Base-by-base conservation (phyloP, 2,888 invertebrate species). In the Ormyrus thymus region DNA sequence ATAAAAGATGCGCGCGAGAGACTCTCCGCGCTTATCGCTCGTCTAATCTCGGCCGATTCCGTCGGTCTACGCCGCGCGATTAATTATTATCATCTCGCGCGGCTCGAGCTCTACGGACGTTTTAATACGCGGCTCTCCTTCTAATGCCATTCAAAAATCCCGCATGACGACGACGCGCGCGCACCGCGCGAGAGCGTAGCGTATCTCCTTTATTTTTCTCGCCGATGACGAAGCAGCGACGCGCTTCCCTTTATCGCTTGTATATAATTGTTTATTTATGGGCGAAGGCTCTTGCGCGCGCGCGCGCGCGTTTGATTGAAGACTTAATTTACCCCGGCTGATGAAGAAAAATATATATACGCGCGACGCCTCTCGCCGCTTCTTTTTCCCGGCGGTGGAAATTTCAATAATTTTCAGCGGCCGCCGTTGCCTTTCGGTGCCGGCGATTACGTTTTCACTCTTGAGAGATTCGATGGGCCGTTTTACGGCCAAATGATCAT, bases 61-160 rank as follows among this genome's bases (percentile, higher is more conserved):
- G 11, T 29, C 11, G 64, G 56, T 43, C 29, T 46, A 50, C 10
- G 50, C 46, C 13, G 13, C 50, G 13, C 76, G 69, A 76, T 76
- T 71, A 76, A 76, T 76, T 76, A 76, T 71, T 71, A 76, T 62
- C 51, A 76, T 76, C 70, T 71, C 62, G 43, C 69, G 15, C 11
- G 15, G 71, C 45, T 59, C 13, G 61, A 48, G 64, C 64, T 50
- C 29, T 29, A 53, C 59, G 55, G 61, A 65, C 77, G 55, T 73
- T 78, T 61, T 72, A 72, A 78, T 78, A 55, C 61, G 10, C 48
- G 61, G 29, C 11, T 62, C 43, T 45, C 7, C 61, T 62, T 73
- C 78, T 73, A 73, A 78, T 68, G 70, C 64, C 64, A 74, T 79
- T 79, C 61, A 65, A 74, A 79, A 72, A 78, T 69, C 53, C 56